Base-by-base conservation (phyloP, 2,797 vertebrate species). In the Epinephelus awoara region DNA sequence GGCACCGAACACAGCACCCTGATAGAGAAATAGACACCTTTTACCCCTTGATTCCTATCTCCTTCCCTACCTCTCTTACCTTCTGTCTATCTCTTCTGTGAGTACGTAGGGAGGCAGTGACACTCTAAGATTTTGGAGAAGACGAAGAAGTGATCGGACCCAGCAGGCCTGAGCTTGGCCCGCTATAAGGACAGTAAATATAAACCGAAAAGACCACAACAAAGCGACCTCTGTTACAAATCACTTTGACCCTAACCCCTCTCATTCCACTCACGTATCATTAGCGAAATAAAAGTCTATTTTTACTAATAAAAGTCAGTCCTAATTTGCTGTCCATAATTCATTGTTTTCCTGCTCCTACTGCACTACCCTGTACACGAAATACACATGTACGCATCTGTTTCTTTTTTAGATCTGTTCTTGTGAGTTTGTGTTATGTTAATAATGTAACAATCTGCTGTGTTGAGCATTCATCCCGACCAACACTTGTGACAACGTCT, bases 401-500 rank as follows among this genome's bases (percentile, higher is more conserved):
- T 74, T 72, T 71, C 40, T 51, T 49, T 34, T 50, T 47, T 64
- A 57, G 27, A 74, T 67, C 55, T 44, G 46, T 80, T 74, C 12
- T 5, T 71, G 34, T 34, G 34, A 34, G 7, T 34, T 34, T 34
- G 69, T 90, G 74, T 86, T 55, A 52, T 73, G 71, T 86, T 86
- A 80, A 77, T 89, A 65, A 56, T 88, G 71, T 83, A 89, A 67
- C 63, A 6, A 63, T 59, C 52, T 56, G 50, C 47, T 42, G 19
- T 83, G 85, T 86, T 70, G 49, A 61, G 59, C 34, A 10, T 78
- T 89, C 82, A 83, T 79, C 74, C 73, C 62, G 66, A 74, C 80
- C 82, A 68, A 66, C 83, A 76, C 83, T 79, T 85, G 85, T 84
- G 84, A 90, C 76, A 6, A 58, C 47, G 64, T 85, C 77, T 88